These are phyloP conservation scores for Tenebrosternarchus preto DNA, from an alignment of 2,113 vertebrate genomes.

Conservation along the genomic window DNA sequence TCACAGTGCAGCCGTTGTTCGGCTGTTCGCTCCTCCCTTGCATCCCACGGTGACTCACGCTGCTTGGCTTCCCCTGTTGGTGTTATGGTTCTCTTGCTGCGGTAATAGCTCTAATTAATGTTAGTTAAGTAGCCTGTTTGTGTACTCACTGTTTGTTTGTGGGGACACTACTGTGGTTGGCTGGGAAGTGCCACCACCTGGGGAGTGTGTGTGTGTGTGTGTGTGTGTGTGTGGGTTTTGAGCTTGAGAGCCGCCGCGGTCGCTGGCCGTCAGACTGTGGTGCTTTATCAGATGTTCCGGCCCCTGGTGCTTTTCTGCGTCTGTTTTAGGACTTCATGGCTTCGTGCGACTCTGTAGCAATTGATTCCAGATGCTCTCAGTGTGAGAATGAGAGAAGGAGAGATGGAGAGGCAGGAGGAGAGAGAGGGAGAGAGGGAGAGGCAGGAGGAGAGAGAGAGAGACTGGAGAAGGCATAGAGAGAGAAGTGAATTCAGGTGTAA, in stretches of 20 bases:
- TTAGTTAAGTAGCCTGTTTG: too few relatives aligned
- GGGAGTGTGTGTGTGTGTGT: conserved; percentile 43
- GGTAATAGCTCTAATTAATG: too few relatives aligned
- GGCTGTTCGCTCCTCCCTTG: too few relatives aligned
- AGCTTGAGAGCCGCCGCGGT: conserved; percentile 71
- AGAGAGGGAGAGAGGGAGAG: conserved; percentile 63
- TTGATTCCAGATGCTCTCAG: conserved; percentile 78
- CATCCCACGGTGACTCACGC: too few relatives aligned
- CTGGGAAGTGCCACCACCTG: too few relatives aligned
- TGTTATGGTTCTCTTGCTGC: too few relatives aligned
- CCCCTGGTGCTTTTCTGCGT: conserved; percentile 72
- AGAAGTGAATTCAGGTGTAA: conserved; percentile 77
- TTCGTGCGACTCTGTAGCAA: conserved; percentile 74
- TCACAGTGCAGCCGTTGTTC: too few relatives aligned
- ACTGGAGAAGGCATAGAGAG: conserved; percentile 44
- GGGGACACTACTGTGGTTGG: too few relatives aligned
- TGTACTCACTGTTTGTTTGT: too few relatives aligned
- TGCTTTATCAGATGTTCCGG: conserved; percentile 72
- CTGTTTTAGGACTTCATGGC: conserved; percentile 76
- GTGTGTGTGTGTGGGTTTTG: conserved; percentile 51
- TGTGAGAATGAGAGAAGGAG: conserved; percentile 71
- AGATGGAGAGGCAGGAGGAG: conserved; percentile 35
- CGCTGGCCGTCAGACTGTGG: conserved; percentile 67
- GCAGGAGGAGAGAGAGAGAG: conserved; percentile 54
- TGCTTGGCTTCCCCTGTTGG: too few relatives aligned